phyloP scores from a whole-genome alignment of 2,113 vertebrate species.

The Sylvilagus bachmani region DNA sequence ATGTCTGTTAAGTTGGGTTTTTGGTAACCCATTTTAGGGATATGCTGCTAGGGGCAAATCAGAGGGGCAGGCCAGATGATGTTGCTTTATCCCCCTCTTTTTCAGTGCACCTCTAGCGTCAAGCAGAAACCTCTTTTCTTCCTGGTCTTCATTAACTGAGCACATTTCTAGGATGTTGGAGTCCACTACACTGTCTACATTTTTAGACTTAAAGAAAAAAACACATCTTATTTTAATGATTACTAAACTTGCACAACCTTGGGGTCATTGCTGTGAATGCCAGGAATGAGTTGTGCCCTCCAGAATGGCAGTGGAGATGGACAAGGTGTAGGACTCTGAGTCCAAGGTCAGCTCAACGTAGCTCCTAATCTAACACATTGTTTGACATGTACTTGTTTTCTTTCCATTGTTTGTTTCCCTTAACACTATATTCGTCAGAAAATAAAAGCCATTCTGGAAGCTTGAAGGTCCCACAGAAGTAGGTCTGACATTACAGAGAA shows the following conservation, averaged over 20 bases:
- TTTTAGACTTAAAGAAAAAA: conserved; percentile 14
- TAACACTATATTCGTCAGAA: conserved; percentile 2
- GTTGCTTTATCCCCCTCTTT: background rate
- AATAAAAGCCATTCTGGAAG: conserved; percentile 29
- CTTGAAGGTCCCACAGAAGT: background rate
- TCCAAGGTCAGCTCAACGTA: background rate
- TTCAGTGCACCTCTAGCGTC: background rate
- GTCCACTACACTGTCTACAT: background rate
- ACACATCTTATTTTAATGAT: conserved; percentile 33
- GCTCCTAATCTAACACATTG: conserved; percentile 7
- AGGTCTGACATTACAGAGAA: conserved; percentile 23
- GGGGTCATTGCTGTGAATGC: background rate
- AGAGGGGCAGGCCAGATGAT: background rate
- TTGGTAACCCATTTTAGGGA: conserved; percentile 30
- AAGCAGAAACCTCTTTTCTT: background rate
- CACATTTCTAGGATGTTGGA: conserved; percentile 19
- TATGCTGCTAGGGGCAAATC: conserved; percentile 7
- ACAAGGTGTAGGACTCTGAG: background rate
- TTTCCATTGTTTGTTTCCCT: conserved; percentile 2
- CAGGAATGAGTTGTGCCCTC: background rate
- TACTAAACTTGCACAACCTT: background rate
- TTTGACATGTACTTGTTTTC: background rate
- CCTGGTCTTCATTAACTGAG: background rate
- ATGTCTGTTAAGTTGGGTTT: background rate
- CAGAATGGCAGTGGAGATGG: background rate